Evolutionary conservation across 2,797 vertebrate species (phyloP), one percentile per base, ranked within the genome.

Genomic region (Epinephelus awoara): DNA sequence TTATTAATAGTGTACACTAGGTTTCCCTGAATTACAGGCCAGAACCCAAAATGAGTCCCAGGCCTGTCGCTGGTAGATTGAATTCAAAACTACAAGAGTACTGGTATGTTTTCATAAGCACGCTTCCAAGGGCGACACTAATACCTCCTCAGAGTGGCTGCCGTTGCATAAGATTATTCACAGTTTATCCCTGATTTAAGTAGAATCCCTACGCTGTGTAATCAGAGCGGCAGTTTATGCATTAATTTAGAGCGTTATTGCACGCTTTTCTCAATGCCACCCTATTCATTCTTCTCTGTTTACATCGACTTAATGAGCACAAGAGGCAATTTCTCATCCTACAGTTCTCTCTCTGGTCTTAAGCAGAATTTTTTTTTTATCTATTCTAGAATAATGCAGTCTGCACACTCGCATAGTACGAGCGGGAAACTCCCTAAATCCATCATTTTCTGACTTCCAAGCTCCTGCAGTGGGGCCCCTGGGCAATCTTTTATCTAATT

Each of bases 141-240:
- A 90, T 81, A 69, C 72, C 73, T 80, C 68, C 80, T 87, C 79
- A 78, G 76, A 17, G 17, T 62, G 76, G 67, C 70, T 54, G 81
- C 49, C 5, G 14, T 57, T 58, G 80, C 79, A 47, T 74, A 44
- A 38, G 67, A 82, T 88, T 73, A 85, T 84, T 87, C 80, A 72
- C 70, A 80, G 80, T 90, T 88, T 75, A 86, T 86, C 79, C 67
- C 77, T 65, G 23, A 70, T 90, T 86, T 85, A 82, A 77, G 70
- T 78, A 19, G 67, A 87, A 80, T 81, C 79, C 63, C 74, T 71
- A 67, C 4, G 3, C 73, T 72, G 84, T 84, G 78, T 85, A 80
- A 87, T 90, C 74, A 82, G 65, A 79, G 58, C 79, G 50, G 67
- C 54, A 25, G 57, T 79, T 79, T 69, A 50, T 83, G 86, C 77